Base-by-base conservation (phyloP, 2,888 invertebrate genomes). In the Agrochola circellaris region DNA sequence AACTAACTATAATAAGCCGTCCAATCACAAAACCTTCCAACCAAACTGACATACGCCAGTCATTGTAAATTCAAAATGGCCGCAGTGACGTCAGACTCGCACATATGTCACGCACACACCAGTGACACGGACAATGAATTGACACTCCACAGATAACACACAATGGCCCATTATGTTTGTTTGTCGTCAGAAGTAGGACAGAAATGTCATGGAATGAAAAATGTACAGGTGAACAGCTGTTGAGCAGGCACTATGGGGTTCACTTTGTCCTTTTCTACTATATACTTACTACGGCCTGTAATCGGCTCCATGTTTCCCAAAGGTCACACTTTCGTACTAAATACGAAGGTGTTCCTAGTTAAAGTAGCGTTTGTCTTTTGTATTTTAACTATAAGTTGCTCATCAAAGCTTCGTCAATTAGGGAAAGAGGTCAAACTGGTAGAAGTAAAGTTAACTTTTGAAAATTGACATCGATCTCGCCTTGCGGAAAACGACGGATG, bases 111-210 rank as follows among this genome's bases (percentile, higher is more conserved):
- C 73, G 64, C 51, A 61, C 73, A 79, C 72, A 66, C 60, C 65
- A 66, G 66, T 60, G 70, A 56, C 65, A 69, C 48, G 82, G 71
- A 86, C 88, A 87, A 88, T 87, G 88, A 83, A 82, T 81, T 79
- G 85, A 83, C 75, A 81, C 78, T 73, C 73, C 42, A 73, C 76
- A 83, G 88, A 89, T 88, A 87, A 75, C 79, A 56, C 67, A 89
- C 88, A 89, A 89, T 83, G 13, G 73, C 6, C 74, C 62, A 81
- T 89, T 84, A 83, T 89, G 86, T 74, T 42, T 62, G 81, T 84
- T 80, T 87, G 81, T 77, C 61, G 68, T 61, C 48, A 51, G 70
- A 85, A 69, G 73, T 82, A 26, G 85, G 64, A 67, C 85, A 65
- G 82, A 38, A 48, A 70, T 75, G 60, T 72, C 61, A 71, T 15